phyloP scores from a whole-genome alignment of 1,140 invertebrate genomes.

The Caenorhabditis tropicalis region DNA sequence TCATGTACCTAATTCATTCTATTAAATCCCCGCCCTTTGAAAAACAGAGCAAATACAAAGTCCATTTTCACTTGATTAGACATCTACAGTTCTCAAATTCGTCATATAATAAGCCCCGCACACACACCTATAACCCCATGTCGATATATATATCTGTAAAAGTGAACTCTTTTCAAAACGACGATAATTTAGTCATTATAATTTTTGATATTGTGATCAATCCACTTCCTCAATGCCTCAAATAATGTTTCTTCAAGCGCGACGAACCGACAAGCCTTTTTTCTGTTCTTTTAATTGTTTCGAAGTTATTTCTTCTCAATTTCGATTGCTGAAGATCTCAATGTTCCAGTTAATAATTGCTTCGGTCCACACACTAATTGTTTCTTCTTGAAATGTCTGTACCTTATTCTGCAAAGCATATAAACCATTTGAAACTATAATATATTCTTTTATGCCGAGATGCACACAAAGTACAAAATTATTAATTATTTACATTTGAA shows the following conservation, averaged over 20 bases:
- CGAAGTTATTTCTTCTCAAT: conserved; percentile 17
- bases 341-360: not conserved
- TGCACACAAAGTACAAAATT: too few relatives aligned
- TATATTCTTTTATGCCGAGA: too few relatives aligned
- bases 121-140: too few relatives aligned
- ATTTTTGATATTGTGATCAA: conserved; percentile 45
- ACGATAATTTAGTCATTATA: not conserved
- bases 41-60: conserved; percentile 22
- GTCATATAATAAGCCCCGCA: not conserved
- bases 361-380: not conserved
- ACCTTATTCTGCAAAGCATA: not conserved
- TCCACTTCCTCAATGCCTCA: conserved; percentile 27
- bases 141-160: not conserved
- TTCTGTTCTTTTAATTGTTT: not conserved
- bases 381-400: not conserved
- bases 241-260: not conserved
- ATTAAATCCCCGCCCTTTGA: not conserved
- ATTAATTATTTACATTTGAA: not conserved
- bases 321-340: conserved; percentile 44
- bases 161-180: not conserved
- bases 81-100: conserved; percentile 9
- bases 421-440: too few relatives aligned
- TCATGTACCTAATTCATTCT: not conserved
- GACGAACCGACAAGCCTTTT: not conserved
- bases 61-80: conserved; percentile 32